Percentiles rank a stretch among this genome's conserved stretches.
phyloP scores from a whole-genome alignment of 2,113 vertebrate genomes.

The Gopherus evgoodei region DNA sequence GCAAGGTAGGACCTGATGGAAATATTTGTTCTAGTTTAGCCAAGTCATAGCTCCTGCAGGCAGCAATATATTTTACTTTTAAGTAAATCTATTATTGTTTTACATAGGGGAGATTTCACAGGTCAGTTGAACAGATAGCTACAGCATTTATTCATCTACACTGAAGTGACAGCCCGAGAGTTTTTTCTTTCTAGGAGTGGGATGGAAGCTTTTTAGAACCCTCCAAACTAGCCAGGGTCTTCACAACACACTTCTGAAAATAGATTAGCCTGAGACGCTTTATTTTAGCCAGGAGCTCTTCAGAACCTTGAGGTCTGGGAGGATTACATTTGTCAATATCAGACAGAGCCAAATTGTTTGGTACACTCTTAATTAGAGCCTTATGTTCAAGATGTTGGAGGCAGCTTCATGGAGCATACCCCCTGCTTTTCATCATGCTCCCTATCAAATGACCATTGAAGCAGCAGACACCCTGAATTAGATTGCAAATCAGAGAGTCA shows the following conservation, averaged over 20 bases:
- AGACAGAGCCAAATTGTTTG: neutral
- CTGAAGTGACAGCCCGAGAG: rapidly evolving
- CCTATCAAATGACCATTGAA: rapidly evolving
- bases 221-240: neutral
- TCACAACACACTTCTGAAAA: neutral
- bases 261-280: neutral
- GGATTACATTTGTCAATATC: neutral
- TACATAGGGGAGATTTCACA: rapidly evolving
- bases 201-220: neutral
- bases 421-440: neutral
- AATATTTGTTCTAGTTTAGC: neutral
- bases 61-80: neutral
- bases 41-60: neutral
- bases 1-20: neutral
- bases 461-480: neutral
- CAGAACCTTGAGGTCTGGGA: rapidly evolving
- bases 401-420: neutral
- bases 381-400: neutral
- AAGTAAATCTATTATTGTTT: neutral
- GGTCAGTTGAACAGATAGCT: rapidly evolving
- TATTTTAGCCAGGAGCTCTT: neutral
- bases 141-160: neutral
- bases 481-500: neutral
- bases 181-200: neutral
- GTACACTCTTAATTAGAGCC: neutral